Base-by-base conservation (phyloP, 2,113 vertebrate species). In the Sterrhoptilus dennistouni region DNA sequence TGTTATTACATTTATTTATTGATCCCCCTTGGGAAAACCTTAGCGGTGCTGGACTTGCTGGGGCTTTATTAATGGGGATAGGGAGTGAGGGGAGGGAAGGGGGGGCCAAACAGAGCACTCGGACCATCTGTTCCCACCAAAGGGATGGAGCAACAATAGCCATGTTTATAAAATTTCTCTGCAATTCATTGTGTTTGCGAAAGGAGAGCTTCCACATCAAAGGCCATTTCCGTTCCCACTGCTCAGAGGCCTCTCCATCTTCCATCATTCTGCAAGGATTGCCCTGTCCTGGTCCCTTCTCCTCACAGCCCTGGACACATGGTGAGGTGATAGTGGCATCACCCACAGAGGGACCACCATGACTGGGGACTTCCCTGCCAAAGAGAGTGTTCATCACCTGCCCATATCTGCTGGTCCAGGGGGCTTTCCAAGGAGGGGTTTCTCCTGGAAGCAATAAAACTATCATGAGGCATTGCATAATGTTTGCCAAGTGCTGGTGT, bases 1-100 rank as follows among this genome's bases (percentile, higher is more conserved):
- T 96, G 93, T 95, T 97, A 96, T 93, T 96, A 88, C 93, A 92
- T 94, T 94, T 95, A 93, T 95, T 95, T 96, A 97, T 95, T 95
- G 92, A 94, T 95, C 83, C 27, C 94, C 75, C 93, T 76, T 94
- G 94, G 96, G 96, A 95, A 94, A 96, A 87, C 72, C 90, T 95
- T 82, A 83, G 74, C 45, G 0, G 84, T 69, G 75, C 79, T 87
- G 84, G 84, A 85, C 90, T 96, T 95, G 81, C 87, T 0, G 79
- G 66, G 84, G 81, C 81, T 95, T 95, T 96, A 95, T 91, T 90
- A 93, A 83, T 82, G 83, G 83, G 89, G 72, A 59, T 65, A 57
- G 83, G 44, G 72, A 78, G 38, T 9, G 71, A 92, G 65, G 69
- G 87, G 63, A 94, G 45, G 54, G 78, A 47, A 66, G 78, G 92